Evolutionary conservation across 2,888 invertebrate species (phyloP), one percentile per base, ranked within the genome.

Genomic region (Amaurobius ferox): DNA sequence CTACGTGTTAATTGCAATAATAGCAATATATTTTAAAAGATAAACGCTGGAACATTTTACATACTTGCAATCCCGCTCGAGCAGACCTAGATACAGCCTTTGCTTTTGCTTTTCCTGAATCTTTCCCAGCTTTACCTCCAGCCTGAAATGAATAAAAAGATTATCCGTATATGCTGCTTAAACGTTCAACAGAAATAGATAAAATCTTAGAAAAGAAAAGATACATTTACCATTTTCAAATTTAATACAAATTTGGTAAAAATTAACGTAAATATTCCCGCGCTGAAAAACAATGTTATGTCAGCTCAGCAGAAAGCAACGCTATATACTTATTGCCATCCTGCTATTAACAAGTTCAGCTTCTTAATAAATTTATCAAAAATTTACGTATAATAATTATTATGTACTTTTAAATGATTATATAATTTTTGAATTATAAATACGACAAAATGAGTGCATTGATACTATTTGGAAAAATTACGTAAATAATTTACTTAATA

Each of bases 121-220:
- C 99, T 94, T 99, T 99, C 91, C 99, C 99, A 93, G 99, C 99
- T 96, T 99, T 99, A 92, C 99, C 99, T 92, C 99, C 99, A 94
- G 99, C 98, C 99, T 92, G 66, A 26, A 86, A 74, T 66, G 13
- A 11, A 44, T 35, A n/a, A 44, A 44, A 11, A n/a, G n/a, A n/a
- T n/a, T n/a, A n/a, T n/a, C n/a, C n/a, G n/a, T n/a, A n/a, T n/a
- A n/a, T n/a, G n/a, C n/a, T n/a, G n/a, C n/a, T n/a, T n/a, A n/a
- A n/a, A n/a, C n/a, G n/a, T n/a, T n/a, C n/a, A n/a, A n/a, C n/a
- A n/a, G n/a, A n/a, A n/a, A n/a, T n/a, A n/a, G n/a, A n/a, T n/a
- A n/a, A n/a, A n/a, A n/a, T n/a, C n/a, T 35, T 26, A 67, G 19
- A 30, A 19, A 11, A 71, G 19, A 6, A 55, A 55, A 23, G 1